Percentiles rank a stretch among this genome's conserved stretches.
These are phyloP conservation scores for Drosophila tripunctata DNA, from an alignment of 2,888 invertebrate genomes.

Conservation along the genomic window DNA sequence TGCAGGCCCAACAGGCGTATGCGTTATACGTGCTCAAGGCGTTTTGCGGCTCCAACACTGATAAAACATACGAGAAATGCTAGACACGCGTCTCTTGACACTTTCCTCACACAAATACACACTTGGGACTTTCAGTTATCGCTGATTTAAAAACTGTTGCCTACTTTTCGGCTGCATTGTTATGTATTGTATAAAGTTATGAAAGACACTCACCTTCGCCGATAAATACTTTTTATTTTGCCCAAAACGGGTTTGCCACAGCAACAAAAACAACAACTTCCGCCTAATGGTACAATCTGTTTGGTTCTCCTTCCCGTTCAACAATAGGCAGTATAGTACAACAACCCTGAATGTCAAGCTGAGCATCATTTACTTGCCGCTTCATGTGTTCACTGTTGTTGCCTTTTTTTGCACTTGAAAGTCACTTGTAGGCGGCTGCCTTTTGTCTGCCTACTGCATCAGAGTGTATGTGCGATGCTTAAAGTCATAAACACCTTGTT, in stretches of 20 bases:
- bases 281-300: conserved; percentile 63
- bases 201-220: conserved; percentile 17
- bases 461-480: conserved; percentile 36
- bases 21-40: conserved; percentile 63
- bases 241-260: conserved; percentile 45
- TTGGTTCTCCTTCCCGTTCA: conserved; percentile 14
- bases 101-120: background rate
- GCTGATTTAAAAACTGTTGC: conserved; percentile 21
- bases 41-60: conserved; percentile 32
- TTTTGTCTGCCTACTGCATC: conserved; percentile 65
- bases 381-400: conserved; percentile 29
- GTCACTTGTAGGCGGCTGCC: conserved; percentile 58
- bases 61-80: conserved; percentile 54
- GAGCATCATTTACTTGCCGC: conserved; percentile 39
- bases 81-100: conserved; percentile 18
- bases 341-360: conserved; percentile 57
- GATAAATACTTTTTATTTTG: conserved; percentile 39
- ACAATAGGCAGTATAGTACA: conserved; percentile 40
- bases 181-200: conserved; percentile 45
- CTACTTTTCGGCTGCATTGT: conserved; percentile 45
- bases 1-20: background rate
- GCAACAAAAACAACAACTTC: conserved; percentile 62
- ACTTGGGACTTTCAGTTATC: background rate
- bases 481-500: conserved; percentile 77
- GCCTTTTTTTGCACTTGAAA: conserved; percentile 51